phyloP scores from a whole-genome alignment of 1,140 invertebrate genomes.

The Drosophila murphyi region DNA sequence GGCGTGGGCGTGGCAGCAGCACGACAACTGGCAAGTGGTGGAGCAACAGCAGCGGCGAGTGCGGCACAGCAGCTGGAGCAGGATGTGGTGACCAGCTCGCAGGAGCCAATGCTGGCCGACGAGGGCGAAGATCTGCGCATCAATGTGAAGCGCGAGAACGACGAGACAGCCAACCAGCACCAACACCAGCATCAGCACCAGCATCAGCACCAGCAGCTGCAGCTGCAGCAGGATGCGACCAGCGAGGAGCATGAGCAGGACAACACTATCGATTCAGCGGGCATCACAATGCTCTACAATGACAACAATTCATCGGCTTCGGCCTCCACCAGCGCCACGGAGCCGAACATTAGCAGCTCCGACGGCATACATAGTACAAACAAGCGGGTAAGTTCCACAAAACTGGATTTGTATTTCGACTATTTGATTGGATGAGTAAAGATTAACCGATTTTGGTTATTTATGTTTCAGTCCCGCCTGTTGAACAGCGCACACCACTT shows the following conservation, averaged over 20 bases:
- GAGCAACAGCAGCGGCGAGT: not conserved
- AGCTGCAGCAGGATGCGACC: conserved; percentile 18
- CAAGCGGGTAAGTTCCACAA: conserved; percentile 75
- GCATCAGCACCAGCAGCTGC: not conserved
- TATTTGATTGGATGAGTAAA: too few relatives aligned
- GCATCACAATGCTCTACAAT: conserved; percentile 68
- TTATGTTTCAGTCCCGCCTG: conserved; percentile 64
- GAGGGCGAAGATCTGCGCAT: conserved; percentile 78
- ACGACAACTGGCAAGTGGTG: conserved; percentile 1
- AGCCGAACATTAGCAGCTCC: conserved; percentile 80
- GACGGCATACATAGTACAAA: conserved; percentile 84
- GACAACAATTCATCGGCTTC: conserved; percentile 74
- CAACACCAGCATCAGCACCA: not conserved
- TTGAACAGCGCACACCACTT: conserved; percentile 75
- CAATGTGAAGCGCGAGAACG: conserved; percentile 73
- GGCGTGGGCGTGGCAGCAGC: conserved; percentile 22
- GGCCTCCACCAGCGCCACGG: conserved; percentile 73
- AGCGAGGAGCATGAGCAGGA: conserved; percentile 87
- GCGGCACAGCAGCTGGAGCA: conserved; percentile 64
- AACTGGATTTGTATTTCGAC: not conserved
- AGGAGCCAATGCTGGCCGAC: conserved; percentile 86
- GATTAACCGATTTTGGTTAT: not conserved
- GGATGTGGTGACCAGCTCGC: conserved; percentile 90
- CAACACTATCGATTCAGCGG: conserved; percentile 88
- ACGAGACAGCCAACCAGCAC: conserved; percentile 5